Conservation (phyloP, 2,888 invertebrate genomes). For the Melinaea marsaeus region DNA sequence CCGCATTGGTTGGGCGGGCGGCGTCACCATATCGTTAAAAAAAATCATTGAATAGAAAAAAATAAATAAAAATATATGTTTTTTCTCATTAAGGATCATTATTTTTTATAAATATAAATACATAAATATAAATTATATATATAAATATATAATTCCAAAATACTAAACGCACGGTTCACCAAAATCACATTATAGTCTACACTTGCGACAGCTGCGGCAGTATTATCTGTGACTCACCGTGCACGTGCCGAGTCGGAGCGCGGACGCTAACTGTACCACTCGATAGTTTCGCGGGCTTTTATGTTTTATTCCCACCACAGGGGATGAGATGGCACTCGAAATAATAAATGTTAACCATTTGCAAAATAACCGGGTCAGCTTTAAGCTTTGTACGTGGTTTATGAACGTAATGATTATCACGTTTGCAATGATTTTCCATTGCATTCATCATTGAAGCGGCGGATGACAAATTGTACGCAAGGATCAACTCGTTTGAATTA, state of each 20-base stretch:
- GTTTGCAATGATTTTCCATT: constrained; percentile 28
- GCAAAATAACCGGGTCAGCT: constrained; percentile 38
- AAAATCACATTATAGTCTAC: not conserved
- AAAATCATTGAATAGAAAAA: not conserved
- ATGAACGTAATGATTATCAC: constrained; percentile 32
- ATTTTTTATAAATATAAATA: not conserved
- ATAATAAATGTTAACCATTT: constrained; percentile 37
- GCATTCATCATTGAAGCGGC: constrained; percentile 24
- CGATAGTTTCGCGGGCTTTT: constrained; percentile 51
- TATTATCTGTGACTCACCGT: constrained; percentile 57
- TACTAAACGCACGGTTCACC: not conserved
- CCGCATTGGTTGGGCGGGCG: constrained; percentile 1
- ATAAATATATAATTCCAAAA: not conserved
- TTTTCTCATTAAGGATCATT: too few species aligned
- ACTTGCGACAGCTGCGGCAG: not conserved
- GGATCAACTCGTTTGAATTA: constrained; percentile 14
- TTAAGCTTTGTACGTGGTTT: constrained; percentile 31
- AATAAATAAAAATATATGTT: too few species aligned
- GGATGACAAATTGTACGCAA: constrained; percentile 20
- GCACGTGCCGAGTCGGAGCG: constrained; percentile 63
- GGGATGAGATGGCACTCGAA: constrained; percentile 40
- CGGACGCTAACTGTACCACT: constrained; percentile 58
- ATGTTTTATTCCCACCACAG: constrained; percentile 53
- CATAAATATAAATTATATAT: not conserved
- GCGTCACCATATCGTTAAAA: not conserved